These are phyloP conservation scores for Caenorhabditis drosophilae DNA, from an alignment of 2,888 invertebrate species.

Conservation along the genomic window DNA sequence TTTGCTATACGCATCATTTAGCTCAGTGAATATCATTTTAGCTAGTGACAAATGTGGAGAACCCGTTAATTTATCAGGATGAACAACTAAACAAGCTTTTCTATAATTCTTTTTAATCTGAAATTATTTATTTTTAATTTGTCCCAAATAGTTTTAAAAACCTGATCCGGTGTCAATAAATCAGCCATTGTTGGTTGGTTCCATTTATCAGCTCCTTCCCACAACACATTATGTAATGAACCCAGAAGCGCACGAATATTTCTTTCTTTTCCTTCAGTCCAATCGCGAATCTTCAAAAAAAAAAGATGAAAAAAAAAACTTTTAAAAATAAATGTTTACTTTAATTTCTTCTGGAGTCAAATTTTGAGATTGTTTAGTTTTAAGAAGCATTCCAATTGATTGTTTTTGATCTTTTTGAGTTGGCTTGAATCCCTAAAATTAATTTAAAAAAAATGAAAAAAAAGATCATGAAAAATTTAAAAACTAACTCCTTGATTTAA, in stretches of 20 bases:
- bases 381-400: slow-evolving; percentile 34
- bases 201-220: slow-evolving; percentile 82
- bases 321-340: too few species aligned
- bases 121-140: slow-evolving; percentile 15
- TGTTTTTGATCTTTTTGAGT: slow-evolving; percentile 25
- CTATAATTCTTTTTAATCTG: slow-evolving; percentile 96
- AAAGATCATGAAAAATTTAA: not conserved
- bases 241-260: slow-evolving; percentile 94
- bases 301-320: too few species aligned
- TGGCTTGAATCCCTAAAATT: slow-evolving; percentile 38
- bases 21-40: slow-evolving; percentile 95
- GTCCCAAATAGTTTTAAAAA: too few species aligned
- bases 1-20: slow-evolving; percentile 97
- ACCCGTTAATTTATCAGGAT: slow-evolving; percentile 84
- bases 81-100: slow-evolving; percentile 92
- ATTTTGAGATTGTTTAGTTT: slow-evolving; percentile 34
- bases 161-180: slow-evolving; percentile 86
- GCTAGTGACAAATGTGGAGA: slow-evolving; percentile 83
- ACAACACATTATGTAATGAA: slow-evolving; percentile 81
- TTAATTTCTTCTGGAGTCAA: slow-evolving; percentile 40
- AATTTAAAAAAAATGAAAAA: not conserved
- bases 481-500: slow-evolving; percentile 29
- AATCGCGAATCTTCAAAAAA: slow-evolving; percentile 77
- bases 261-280: slow-evolving; percentile 91
- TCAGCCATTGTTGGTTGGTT: slow-evolving; percentile 91